Evolutionary conservation across 2,888 invertebrate species (phyloP).

Genomic region (Nipponacmea schrenckii): DNA sequence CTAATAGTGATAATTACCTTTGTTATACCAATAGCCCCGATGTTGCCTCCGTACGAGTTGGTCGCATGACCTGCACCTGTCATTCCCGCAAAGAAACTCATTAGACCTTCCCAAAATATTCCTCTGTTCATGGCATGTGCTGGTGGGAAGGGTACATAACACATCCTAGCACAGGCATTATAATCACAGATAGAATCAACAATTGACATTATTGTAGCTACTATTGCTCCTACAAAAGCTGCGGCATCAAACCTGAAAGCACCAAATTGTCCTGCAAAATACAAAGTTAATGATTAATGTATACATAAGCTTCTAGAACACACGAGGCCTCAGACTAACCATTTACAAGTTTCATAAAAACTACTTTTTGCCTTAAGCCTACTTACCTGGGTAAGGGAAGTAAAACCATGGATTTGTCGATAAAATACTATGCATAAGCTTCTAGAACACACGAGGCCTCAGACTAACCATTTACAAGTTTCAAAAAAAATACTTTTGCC

Average conservation of each 20-base stretch:
- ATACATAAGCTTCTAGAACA: too few species aligned
- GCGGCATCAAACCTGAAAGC: constrained; percentile 43
- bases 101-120: constrained; percentile 79
- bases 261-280: constrained; percentile 53
- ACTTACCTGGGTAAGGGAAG: constrained; percentile 72
- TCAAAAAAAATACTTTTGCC: not conserved
- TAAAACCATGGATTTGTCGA: constrained; percentile 41
- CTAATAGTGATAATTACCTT: constrained; percentile 71
- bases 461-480: too few species aligned
- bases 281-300: too few species aligned
- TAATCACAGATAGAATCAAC: constrained; percentile 80
- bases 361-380: not conserved
- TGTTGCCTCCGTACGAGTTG: constrained; percentile 89
- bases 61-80: constrained; percentile 89
- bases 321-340: too few species aligned
- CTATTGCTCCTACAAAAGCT: constrained; percentile 50
- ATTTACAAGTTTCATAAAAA: too few species aligned
- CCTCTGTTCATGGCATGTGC: constrained; percentile 84
- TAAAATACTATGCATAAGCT: constrained; percentile 24
- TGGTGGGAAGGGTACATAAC: constrained; percentile 82
- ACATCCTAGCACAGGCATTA: constrained; percentile 80
- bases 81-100: constrained; percentile 82
- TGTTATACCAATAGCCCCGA: constrained; percentile 88
- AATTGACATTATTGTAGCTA: constrained; percentile 55
- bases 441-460: too few species aligned